Base-by-base conservation (phyloP, 1,140 invertebrate genomes). In the Bicyclus anynana region DNA sequence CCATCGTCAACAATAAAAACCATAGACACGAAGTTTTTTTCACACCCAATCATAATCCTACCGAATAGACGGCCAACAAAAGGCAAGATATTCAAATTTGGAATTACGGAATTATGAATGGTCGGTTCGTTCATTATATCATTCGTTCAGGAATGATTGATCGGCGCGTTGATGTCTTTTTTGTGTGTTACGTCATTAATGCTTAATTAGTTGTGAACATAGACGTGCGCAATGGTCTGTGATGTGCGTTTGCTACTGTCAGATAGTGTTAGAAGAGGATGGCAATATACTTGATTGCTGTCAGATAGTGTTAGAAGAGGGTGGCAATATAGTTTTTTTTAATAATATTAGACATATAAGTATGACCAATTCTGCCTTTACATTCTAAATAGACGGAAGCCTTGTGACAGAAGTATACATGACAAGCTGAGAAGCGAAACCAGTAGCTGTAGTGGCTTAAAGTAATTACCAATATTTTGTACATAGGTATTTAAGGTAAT, bases 71-170 rank as follows among this genome's bases (percentile, higher is more conserved):
- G 65, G 67, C 59, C 68, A 73, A 81, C 77, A 77, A 81, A 77
- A 81, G 76, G 63, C 62, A 60, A 65, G 59, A 71, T 80, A 82
- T 85, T 83, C 78, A 82, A 85, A 82, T 85, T 79, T 80, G 20
- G 77, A 81, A 83, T 80, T 78, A 78, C 77, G 21, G 77, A 81
- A 83, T 80, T 78, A 78, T 72, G 78, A 81, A 77, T 79, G 76
- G 74, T 69, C n/a, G 59, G 65, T 64, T 58, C 59, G 49, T 60
- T 66, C 60, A 62, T 69, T 70, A 65, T 64, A 69, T 67, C 63
- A 77, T 81, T 80, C 77, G 80, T 83, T 59, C 44, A 60, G 69
- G 67, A 78, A 84, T 86, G 83, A 86, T 86, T 86, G 79, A 86
- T 86, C 77, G 83, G 72, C 68, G 55, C 47, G 56, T 71, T 81